Conservation (phyloP, 53 echinoderm and acorn worm species). For the Arbacia lixula region DNA sequence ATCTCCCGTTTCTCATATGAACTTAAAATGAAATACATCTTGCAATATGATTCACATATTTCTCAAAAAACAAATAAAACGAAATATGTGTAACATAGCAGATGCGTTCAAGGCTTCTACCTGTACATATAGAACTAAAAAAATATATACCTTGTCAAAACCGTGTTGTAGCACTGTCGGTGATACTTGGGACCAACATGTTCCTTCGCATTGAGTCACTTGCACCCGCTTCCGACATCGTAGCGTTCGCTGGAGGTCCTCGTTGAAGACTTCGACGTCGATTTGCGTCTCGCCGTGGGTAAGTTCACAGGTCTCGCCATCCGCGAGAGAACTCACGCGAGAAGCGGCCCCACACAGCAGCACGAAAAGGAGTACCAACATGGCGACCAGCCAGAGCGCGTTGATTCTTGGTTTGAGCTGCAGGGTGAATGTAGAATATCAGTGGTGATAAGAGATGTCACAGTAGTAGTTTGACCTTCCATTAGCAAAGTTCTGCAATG, state of each 20-base stretch:
- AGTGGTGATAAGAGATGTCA: too few species aligned
- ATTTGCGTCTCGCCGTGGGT: slow-evolving; percentile 8
- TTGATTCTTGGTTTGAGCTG: not conserved
- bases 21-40: too few species aligned
- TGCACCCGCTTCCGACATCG: slow-evolving; percentile 23
- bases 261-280: slow-evolving; percentile 21
- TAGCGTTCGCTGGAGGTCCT: slow-evolving; percentile 1
- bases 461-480: too few species aligned
- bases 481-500: too few species aligned
- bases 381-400: slow-evolving; percentile 19
- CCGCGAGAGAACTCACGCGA: slow-evolving; percentile 21
- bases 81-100: too few species aligned
- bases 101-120: too few species aligned
- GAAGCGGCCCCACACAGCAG: slow-evolving; percentile 24
- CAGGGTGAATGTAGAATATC: not conserved
- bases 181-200: slow-evolving; percentile 1
- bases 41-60: too few species aligned
- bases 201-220: slow-evolving; percentile 34
- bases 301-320: slow-evolving; percentile 26
- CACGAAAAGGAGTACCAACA: slow-evolving; percentile 17
- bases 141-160: slow-evolving; percentile 24
- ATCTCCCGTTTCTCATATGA: too few species aligned
- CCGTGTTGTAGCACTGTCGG: slow-evolving; percentile 23
- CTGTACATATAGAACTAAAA: not conserved
- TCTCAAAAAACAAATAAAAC: too few species aligned